Evolutionary conservation across 2,797 vertebrate species (phyloP).

Genomic region (Neostethus bicornis): DNA sequence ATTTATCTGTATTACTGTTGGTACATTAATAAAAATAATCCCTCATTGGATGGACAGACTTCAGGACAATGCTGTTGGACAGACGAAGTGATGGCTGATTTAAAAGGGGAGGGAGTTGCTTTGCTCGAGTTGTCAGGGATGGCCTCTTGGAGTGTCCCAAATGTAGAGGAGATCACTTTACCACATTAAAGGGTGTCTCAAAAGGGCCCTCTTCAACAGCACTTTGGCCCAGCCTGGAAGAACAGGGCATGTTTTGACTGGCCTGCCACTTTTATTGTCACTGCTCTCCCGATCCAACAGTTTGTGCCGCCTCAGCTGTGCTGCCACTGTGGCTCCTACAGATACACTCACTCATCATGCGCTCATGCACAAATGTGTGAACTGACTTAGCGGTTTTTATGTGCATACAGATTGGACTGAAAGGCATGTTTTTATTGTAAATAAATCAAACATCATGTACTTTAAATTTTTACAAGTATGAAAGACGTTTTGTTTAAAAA

Average conservation of each 20-base stretch:
- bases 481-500: not conserved
- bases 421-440: conserved; percentile 35
- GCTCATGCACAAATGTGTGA: conserved; percentile 14
- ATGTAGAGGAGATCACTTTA: conserved; percentile 85
- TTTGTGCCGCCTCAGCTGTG: conserved; percentile 49
- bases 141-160: conserved; percentile 83
- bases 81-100: conserved; percentile 47
- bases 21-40: not conserved
- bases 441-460: conserved; percentile 29
- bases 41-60: conserved; percentile 4
- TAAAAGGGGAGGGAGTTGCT: conserved; percentile 68
- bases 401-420: conserved; percentile 5
- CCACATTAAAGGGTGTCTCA: conserved; percentile 79
- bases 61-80: conserved; percentile 37
- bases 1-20: no score
- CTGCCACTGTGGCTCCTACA: conserved; percentile 34
- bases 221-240: conserved; percentile 76
- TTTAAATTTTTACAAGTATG: conserved; percentile 3
- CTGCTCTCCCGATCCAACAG: conserved; percentile 64
- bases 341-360: conserved; percentile 13
- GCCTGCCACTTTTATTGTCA: conserved; percentile 82
- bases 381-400: conserved; percentile 4
- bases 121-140: conserved; percentile 76
- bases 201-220: conserved; percentile 83
- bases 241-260: conserved; percentile 84